These are phyloP conservation scores for Halcyon smyrnensis DNA, from an alignment of 2,797 vertebrate genomes.

Conservation along the genomic window DNA sequence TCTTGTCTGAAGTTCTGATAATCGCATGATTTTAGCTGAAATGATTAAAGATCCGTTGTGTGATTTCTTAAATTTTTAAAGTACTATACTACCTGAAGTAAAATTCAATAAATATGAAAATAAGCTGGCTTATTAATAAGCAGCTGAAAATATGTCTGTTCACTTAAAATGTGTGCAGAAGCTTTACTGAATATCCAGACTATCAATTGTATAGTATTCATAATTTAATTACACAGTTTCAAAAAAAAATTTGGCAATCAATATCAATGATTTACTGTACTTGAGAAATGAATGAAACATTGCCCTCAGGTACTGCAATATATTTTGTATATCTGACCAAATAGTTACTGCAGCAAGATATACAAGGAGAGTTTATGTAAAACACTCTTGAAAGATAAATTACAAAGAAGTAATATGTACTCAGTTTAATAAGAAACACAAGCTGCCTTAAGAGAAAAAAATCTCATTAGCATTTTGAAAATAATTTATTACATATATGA, in stretches of 20 bases:
- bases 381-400: neutral
- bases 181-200: neutral
- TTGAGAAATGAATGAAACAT: constrained; percentile 8
- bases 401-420: neutral
- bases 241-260: constrained; percentile 7
- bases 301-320: neutral
- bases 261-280: neutral
- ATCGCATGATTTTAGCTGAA: neutral
- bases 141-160: neutral
- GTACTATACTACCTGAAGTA: neutral
- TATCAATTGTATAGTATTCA: neutral
- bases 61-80: neutral
- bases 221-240: neutral
- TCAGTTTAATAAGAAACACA: neutral
- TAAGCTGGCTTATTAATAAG: neutral
- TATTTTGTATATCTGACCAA: neutral
- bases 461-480: neutral
- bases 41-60: neutral
- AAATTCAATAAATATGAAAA: neutral
- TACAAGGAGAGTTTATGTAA: neutral
- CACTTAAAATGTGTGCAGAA: neutral
- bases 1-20: neutral
- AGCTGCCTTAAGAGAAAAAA: neutral
- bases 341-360: neutral
- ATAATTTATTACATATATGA: neutral